A percentile compares a stretch with the other conserved stretches of the same genome.
Conservation (phyloP, 2,113 vertebrate species). For the Neomonachus schauinslandi region DNA sequence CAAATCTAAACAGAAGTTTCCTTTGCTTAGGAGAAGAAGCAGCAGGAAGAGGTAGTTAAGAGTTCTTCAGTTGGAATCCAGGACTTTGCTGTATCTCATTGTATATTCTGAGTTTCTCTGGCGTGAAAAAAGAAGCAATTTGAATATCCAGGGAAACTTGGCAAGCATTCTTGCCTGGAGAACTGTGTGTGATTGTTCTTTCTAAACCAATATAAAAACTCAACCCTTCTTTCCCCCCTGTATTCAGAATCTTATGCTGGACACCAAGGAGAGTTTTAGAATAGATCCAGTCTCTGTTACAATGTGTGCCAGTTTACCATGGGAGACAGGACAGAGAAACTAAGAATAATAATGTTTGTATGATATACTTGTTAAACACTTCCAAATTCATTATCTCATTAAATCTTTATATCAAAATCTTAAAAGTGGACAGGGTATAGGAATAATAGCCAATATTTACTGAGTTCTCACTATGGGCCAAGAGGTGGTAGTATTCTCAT, state of each 20-base stretch:
- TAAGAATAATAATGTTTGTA: not conserved
- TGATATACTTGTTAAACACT: conserved; percentile 31
- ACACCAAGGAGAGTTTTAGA: conserved; percentile 43
- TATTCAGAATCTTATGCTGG: conserved; percentile 14
- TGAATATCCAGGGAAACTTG: conserved; percentile 77
- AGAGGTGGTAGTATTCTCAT: not conserved
- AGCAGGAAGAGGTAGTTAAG: not conserved
- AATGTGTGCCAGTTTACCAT: conserved; percentile 4
- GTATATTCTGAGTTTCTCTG: conserved; percentile 60
- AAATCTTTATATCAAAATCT: not conserved
- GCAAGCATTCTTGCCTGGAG: conserved; percentile 61
- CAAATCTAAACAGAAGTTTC: conserved; percentile 35
- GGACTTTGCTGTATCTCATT: conserved; percentile 58
- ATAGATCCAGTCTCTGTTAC: conserved; percentile 38
- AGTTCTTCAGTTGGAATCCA: not conserved
- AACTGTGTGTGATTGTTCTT: conserved; percentile 79
- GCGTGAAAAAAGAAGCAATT: not conserved
- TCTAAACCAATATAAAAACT: conserved; percentile 65
- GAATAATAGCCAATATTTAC: conserved; percentile 46
- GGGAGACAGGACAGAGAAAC: not conserved
- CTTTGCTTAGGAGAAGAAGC: conserved; percentile 31
- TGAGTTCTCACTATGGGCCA: not conserved
- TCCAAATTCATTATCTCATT: conserved; percentile 41
- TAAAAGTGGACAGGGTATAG: not conserved
- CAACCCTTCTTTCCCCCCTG: conserved; percentile 41